Base-by-base conservation (phyloP, 2,113 vertebrate species). In the Callospermophilus lateralis region DNA sequence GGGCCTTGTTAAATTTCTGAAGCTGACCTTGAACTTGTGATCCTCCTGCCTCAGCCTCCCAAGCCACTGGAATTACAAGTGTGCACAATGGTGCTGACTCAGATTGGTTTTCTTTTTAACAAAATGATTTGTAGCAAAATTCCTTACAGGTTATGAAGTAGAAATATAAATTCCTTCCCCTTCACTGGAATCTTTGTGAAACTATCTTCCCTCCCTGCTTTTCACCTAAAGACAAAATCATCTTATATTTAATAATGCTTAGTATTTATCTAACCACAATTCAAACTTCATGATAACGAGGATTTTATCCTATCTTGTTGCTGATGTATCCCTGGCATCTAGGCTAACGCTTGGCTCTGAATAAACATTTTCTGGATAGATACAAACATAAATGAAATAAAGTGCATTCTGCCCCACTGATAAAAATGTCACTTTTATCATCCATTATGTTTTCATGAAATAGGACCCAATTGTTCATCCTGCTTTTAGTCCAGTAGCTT, bases 361-460 rank as follows among this genome's bases (percentile, higher is more conserved):
- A 91, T 73, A 95, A 96, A 96, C 77, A 96, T 97, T 96, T 90
- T 92, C 83, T 95, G 87, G 85, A 95, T 85, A 77, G 58, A 86
- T 81, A 93, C 87, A 90, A 83, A 80, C 53, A 90, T 42, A 80
- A 76, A 81, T 89, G 68, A 84, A 93, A 96, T 86, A 95, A 89
- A 95, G 96, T 19, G 84, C 87, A 84, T 94, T 96, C 55, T 94
- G 39, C 4, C 22, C 48, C n/a, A 92, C 9, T 92, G 39, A 92
- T 70, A 84, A 63, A 97, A 95, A 96, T 95, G 78, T 61, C 87
- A 96, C 32, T 96, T 94, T 80, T 84, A 88, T 65, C 86, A 97
- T 94, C 89, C 78, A 96, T 96, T 96, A 95, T 61, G 24, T 74
- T 85, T 96, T 34, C 65, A 65, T 37, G 77, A 48, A 90, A 88